Evolutionary conservation across 2,888 invertebrate genomes (phyloP).

Genomic region (Dynastes tityus): DNA sequence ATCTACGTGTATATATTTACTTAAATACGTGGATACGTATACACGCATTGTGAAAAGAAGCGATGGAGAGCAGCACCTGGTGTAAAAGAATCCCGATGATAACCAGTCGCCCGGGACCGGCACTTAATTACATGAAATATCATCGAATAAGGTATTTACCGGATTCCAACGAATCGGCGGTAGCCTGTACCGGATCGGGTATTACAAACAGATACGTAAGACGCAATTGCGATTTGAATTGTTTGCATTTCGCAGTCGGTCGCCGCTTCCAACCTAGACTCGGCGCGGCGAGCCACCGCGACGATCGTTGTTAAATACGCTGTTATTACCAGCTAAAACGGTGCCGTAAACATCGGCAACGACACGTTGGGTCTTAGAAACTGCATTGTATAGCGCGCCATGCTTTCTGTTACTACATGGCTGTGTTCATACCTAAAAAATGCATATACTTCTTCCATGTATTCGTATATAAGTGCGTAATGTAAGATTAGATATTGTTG

Average conservation of each 20-base stretch:
- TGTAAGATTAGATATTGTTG: no score
- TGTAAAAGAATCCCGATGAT: conserved; percentile 43
- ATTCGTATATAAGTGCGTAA: not conserved
- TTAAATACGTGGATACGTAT: conserved; percentile 10
- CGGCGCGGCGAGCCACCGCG: not conserved
- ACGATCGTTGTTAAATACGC: conserved; percentile 44
- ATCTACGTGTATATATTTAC: conserved; percentile 18
- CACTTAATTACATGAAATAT: conserved; percentile 55
- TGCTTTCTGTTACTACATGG: not conserved
- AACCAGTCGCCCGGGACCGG: conserved; percentile 44
- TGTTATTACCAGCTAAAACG: conserved; percentile 60
- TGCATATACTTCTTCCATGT: no score
- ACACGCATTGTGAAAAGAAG: not conserved
- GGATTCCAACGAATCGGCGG: conserved; percentile 54
- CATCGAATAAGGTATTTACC: conserved; percentile 53
- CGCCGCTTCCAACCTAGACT: conserved; percentile 17
- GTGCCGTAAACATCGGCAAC: conserved; percentile 58
- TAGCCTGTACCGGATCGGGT: conserved; percentile 49
- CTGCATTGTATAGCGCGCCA: not conserved
- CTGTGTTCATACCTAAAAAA: no score
- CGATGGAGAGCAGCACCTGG: conserved; percentile 34
- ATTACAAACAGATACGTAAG: conserved; percentile 54
- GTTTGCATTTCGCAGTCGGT: conserved; percentile 60
- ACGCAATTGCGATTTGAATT: conserved; percentile 61
- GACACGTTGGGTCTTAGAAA: conserved; percentile 26